phyloP scores from a whole-genome alignment of 1,140 invertebrate genomes.

The Mactra quadrangularis region DNA sequence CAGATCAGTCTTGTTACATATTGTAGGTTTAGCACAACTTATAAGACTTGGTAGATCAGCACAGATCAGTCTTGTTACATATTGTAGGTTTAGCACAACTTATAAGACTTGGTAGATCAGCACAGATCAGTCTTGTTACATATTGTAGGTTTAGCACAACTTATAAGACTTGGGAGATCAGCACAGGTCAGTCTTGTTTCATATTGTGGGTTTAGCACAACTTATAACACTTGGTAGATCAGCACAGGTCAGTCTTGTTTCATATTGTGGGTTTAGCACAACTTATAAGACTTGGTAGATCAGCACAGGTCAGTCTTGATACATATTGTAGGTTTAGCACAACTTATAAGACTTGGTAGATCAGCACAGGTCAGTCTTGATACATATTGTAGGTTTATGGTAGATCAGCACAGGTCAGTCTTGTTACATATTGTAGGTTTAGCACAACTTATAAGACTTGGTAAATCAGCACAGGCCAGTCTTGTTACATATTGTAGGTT shows the following conservation, averaged over 20 bases:
- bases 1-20: too few species aligned
- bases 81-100: too few species aligned
- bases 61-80: slow-evolving; percentile 82
- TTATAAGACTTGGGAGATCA: slow-evolving; percentile 92
- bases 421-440: too few species aligned
- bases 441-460: slow-evolving; percentile 93
- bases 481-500: too few species aligned
- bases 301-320: slow-evolving; percentile 84
- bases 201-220: too few species aligned
- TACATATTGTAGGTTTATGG: too few species aligned
- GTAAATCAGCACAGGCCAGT: slow-evolving; percentile 86
- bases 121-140: slow-evolving; percentile 83
- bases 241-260: slow-evolving; percentile 83
- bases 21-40: slow-evolving; percentile 93
- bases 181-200: slow-evolving; percentile 84
- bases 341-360: slow-evolving; percentile 94
- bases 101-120: slow-evolving; percentile 91
- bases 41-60: slow-evolving; percentile 91
- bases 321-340: too few species aligned
- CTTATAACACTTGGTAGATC: slow-evolving; percentile 92
- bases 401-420: slow-evolving; percentile 86
- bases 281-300: slow-evolving; percentile 92
- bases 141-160: too few species aligned
- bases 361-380: slow-evolving; percentile 84
- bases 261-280: too few species aligned